Evolutionary conservation across 2,797 vertebrate species (phyloP).

Genomic region (Forpus xanthops): DNA sequence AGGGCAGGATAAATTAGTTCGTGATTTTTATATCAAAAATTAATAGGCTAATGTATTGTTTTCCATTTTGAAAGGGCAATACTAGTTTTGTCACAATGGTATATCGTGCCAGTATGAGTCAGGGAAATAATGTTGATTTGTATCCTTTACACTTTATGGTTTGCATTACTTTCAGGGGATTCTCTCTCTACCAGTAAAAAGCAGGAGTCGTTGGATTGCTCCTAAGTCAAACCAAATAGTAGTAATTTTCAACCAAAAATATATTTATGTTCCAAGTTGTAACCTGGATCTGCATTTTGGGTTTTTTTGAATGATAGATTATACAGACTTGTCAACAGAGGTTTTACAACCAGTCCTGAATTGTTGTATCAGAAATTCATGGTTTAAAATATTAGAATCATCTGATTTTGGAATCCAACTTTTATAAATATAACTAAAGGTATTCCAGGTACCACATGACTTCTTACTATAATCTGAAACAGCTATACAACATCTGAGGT

Average conservation of each 20-base stretch:
- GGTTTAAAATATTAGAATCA: background rate
- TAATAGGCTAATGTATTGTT: background rate
- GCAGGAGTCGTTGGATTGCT: background rate
- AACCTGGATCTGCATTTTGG: background rate
- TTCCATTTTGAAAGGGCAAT: background rate
- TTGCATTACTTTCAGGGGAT: background rate
- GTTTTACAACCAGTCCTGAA: background rate
- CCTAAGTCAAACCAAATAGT: background rate
- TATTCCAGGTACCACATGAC: background rate
- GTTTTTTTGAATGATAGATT: background rate
- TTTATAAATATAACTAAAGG: background rate
- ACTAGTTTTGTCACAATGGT: background rate
- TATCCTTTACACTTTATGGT: background rate
- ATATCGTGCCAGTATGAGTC: background rate
- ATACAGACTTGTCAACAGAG: background rate
- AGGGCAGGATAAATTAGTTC: background rate
- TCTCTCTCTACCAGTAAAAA: background rate
- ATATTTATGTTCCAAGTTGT: background rate
- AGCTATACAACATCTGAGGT: background rate
- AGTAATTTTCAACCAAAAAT: background rate
- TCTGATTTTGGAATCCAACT: background rate
- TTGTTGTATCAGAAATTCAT: background rate
- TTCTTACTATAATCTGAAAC: background rate
- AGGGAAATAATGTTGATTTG: background rate
- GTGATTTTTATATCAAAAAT: background rate